Percentiles rank a stretch among this genome's conserved stretches.
Evolutionary conservation across 2,797 vertebrate species (phyloP).

Genomic region (Pangasius macronema): DNA sequence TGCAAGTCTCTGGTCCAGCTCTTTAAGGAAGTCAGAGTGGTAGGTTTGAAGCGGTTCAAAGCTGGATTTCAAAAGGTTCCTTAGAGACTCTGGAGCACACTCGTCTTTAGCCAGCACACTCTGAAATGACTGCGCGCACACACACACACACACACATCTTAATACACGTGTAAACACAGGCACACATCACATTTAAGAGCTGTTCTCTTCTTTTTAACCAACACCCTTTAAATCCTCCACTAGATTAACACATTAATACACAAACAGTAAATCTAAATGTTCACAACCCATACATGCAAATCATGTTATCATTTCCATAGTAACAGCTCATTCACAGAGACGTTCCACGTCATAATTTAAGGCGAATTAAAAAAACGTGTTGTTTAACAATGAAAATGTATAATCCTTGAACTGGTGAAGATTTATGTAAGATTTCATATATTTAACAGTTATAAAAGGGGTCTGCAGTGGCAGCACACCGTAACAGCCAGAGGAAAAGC

Average conservation of each 20-base stretch:
- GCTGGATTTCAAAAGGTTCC: slow-evolving; percentile 83
- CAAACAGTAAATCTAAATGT: neutral
- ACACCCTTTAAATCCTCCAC: neutral
- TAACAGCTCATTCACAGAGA: neutral
- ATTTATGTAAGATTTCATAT: neutral
- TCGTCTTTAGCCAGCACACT: slow-evolving; percentile 84
- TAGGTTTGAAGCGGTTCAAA: slow-evolving; percentile 94
- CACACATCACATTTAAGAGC: too few relatives aligned
- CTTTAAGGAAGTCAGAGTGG: slow-evolving; percentile 92
- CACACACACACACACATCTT: slow-evolving; percentile 1
- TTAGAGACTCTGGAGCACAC: slow-evolving; percentile 84
- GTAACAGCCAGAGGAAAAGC: neutral
- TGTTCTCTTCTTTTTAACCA: neutral
- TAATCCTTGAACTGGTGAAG: neutral
- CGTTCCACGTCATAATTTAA: neutral
- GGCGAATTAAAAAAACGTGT: neutral
- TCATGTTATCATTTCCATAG: neutral
- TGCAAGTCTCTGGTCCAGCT: slow-evolving; percentile 92
- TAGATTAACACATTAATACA: neutral
- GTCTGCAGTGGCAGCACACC: neutral
- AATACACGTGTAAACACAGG: neutral
- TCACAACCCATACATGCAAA: neutral
- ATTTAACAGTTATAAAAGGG: neutral
- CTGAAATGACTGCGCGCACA: slow-evolving; percentile 85
- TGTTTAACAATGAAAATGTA: neutral